phyloP scores from a whole-genome alignment of 2,797 vertebrate species.

The Liasis olivaceus region DNA sequence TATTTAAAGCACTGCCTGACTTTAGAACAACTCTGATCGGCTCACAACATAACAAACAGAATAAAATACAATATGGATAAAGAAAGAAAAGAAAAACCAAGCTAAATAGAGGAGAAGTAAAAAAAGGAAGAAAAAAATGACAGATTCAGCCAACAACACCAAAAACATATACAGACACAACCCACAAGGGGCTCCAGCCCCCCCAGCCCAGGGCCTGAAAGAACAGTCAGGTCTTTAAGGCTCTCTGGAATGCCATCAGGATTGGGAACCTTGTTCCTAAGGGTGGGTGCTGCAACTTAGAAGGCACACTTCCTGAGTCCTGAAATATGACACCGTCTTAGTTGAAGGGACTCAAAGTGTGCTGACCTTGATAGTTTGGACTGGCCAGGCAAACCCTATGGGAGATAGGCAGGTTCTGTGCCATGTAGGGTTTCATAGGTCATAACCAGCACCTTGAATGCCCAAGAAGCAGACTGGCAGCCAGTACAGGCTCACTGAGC shows the following conservation, averaged over 20 bases:
- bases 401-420: background rate
- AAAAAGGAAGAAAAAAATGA: background rate
- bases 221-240: background rate
- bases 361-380: background rate
- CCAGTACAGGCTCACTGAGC: background rate
- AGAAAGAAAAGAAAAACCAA: too few relatives aligned
- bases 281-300: background rate
- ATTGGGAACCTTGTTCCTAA: background rate
- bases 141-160: background rate
- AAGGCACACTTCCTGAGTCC: background rate
- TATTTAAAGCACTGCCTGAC: too few relatives aligned
- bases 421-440: background rate
- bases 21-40: too few relatives aligned
- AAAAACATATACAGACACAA: background rate
- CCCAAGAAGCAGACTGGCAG: background rate
- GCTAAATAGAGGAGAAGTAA: background rate
- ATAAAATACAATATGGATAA: too few relatives aligned
- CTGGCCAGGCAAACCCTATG: background rate
- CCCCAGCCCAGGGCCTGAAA: background rate
- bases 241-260: background rate
- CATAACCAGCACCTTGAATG: background rate
- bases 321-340: background rate
- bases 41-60: too few relatives aligned
- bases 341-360: background rate
- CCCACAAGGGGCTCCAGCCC: background rate